Conservation (phyloP, 2,113 vertebrate species). For the Phrynocephalus versicolor region DNA sequence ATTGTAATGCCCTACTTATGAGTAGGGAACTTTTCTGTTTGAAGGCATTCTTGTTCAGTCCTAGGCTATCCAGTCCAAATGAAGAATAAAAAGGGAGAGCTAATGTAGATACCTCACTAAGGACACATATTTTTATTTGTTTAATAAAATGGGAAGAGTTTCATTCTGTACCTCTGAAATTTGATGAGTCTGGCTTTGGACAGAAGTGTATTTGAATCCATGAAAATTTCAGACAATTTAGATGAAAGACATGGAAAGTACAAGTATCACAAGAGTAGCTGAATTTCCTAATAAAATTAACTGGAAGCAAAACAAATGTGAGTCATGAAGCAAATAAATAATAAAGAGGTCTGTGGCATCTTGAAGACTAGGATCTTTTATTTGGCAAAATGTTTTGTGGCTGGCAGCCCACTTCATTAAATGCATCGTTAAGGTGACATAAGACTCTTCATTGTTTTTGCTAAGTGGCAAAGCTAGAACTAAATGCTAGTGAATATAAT, state of each 20-base stretch:
- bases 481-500: not conserved
- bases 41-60: no score
- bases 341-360: not conserved
- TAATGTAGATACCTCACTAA: no score
- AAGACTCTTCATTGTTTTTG: no score
- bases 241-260: not conserved
- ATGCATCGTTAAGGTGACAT: no score
- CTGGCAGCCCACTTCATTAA: no score
- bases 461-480: not conserved
- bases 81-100: no score
- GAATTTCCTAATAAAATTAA: not conserved
- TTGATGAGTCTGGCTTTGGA: not conserved
- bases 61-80: no score
- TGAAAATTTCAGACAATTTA: not conserved
- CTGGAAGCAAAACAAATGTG: not conserved
- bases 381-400: no score
- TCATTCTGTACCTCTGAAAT: not conserved
- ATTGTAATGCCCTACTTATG: no score
- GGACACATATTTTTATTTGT: no score
- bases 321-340: not conserved
- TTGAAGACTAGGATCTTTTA: no score
- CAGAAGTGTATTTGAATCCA: not conserved
- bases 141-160: not conserved
- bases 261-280: not conserved
- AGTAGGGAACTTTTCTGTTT: no score